Evolutionary conservation across 2,888 invertebrate species (phyloP).

Genomic region (Clepsis dumicolana): DNA sequence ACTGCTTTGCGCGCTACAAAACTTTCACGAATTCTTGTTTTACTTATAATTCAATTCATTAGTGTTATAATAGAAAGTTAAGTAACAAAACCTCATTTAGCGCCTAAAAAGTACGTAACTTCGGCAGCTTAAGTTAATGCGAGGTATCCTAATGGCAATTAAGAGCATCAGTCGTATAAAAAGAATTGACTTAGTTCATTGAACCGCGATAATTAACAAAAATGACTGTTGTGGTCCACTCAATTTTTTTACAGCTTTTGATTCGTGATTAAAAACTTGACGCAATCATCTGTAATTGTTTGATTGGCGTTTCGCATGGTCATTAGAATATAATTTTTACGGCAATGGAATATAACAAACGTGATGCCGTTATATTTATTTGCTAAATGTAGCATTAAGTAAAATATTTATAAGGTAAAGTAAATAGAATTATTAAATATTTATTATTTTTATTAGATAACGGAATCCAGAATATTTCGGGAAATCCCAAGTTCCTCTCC

Average conservation of each 20-base stretch:
- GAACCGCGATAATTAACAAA: constrained; percentile 48
- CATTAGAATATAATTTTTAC: neutral
- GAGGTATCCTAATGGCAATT: constrained; percentile 43
- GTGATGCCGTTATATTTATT: neutral
- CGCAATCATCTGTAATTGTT: constrained; percentile 20
- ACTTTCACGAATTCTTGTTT: constrained; percentile 23
- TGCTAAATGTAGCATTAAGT: neutral
- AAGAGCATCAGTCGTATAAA: constrained; percentile 31
- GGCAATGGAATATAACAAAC: neutral
- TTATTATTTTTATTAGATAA: neutral
- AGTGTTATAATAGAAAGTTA: constrained; percentile 26
- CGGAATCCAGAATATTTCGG: neutral
- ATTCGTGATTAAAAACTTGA: constrained; percentile 7
- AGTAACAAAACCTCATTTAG: constrained; percentile 24
- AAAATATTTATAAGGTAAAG: neutral
- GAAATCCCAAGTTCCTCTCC: neutral
- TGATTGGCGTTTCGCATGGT: constrained; percentile 6
- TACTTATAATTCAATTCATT: constrained; percentile 33
- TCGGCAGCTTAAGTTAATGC: constrained; percentile 16
- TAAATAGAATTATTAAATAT: neutral
- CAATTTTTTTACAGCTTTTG: constrained; percentile 26
- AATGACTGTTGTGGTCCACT: constrained; percentile 35
- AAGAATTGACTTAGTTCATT: constrained; percentile 42
- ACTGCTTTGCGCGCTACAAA: constrained; percentile 19
- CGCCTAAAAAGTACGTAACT: constrained; percentile 21